These are phyloP conservation scores for Botia almorhae DNA, from an alignment of 2,797 vertebrate species.

Conservation along the genomic window DNA sequence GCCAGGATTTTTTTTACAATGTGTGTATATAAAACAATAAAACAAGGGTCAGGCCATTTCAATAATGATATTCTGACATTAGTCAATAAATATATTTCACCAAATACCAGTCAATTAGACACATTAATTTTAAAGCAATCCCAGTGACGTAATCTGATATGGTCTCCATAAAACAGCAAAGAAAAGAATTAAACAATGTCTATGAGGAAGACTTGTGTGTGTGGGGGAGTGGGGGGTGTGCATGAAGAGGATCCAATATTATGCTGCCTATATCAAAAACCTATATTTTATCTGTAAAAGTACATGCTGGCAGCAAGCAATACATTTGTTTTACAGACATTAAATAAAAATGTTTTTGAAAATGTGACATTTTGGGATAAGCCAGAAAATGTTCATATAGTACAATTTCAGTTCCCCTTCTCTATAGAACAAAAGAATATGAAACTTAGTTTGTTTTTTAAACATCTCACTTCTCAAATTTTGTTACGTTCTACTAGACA, in stretches of 20 bases:
- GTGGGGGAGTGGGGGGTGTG: background rate
- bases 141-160: background rate
- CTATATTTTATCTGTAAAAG: conserved; percentile 45
- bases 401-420: background rate
- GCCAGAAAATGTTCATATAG: conserved; percentile 2
- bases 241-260: background rate
- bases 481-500: conserved; percentile 22
- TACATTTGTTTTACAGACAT: background rate
- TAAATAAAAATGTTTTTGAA: background rate
- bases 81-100: conserved; percentile 3
- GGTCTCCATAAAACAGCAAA: background rate
- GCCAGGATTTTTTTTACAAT: too few species aligned
- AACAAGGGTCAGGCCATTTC: conserved; percentile 36
- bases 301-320: conserved; percentile 22
- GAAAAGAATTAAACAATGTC: background rate
- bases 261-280: conserved; percentile 52
- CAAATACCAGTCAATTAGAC: conserved; percentile 51
- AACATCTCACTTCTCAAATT: background rate
- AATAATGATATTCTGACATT: conserved; percentile 34
- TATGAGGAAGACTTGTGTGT: conserved; percentile 29
- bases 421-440: background rate
- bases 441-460: conserved; percentile 19
- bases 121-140: conserved; percentile 64
- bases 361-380: background rate
- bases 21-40: background rate